Evolutionary conservation across 2,797 vertebrate genomes (phyloP).

Genomic region (Chloroceryle amazona): DNA sequence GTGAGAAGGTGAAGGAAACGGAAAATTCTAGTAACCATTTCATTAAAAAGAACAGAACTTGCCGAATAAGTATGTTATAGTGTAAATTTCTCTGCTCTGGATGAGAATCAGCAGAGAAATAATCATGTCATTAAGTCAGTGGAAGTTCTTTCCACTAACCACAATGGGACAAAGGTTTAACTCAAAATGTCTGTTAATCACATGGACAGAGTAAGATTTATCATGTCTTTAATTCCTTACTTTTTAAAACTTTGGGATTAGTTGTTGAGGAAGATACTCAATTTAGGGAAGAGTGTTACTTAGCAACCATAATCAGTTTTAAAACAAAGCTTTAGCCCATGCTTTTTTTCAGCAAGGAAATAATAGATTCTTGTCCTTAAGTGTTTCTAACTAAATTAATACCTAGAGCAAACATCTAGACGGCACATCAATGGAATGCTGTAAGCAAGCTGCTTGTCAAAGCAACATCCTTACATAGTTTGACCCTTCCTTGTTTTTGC

Average conservation of each 20-base stretch:
- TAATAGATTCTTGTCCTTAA: conserved; percentile 14
- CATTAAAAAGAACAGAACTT: not conserved
- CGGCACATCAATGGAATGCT: not conserved
- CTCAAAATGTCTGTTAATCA: not conserved
- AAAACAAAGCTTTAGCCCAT: conserved; percentile 47
- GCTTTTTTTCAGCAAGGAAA: not conserved
- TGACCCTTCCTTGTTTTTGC: not conserved
- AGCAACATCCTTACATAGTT: not conserved
- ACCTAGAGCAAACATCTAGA: not conserved
- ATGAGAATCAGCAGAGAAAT: not conserved
- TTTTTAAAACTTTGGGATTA: conserved; percentile 42
- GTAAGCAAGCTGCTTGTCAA: not conserved
- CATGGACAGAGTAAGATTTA: not conserved
- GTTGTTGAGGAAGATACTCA: conserved; percentile 11
- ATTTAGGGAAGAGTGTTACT: conserved; percentile 44
- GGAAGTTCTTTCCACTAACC: not conserved
- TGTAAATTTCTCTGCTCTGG: not conserved
- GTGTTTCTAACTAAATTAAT: conserved; percentile 27
- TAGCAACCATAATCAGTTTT: conserved; percentile 59
- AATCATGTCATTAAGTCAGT: not conserved
- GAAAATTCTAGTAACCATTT: not conserved
- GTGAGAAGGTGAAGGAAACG: not conserved
- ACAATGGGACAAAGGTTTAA: not conserved
- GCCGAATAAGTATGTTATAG: not conserved
- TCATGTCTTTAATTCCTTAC: not conserved